Conservation (phyloP, 2,797 vertebrate species). For the Chaetodon trifasciatus region DNA sequence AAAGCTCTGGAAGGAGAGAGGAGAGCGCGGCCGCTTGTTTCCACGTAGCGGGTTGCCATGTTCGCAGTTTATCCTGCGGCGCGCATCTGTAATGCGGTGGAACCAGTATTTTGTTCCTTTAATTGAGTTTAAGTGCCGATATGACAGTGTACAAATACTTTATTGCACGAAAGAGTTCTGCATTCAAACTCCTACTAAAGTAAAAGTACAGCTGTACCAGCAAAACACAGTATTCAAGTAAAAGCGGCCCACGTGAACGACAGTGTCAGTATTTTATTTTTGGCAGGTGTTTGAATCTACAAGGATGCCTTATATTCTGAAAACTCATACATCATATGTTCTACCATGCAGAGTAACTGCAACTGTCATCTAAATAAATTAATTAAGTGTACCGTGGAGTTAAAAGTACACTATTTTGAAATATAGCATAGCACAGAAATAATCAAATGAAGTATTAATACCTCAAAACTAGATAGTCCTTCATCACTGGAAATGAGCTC, state of each 20-base stretch:
- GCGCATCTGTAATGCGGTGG: background rate
- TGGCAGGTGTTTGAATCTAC: background rate
- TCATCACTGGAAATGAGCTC: too few relatives aligned
- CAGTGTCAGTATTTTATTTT: background rate
- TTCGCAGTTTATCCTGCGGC: background rate
- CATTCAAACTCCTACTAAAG: background rate
- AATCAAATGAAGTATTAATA: too few relatives aligned
- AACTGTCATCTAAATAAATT: background rate
- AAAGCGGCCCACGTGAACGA: background rate
- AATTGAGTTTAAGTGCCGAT: background rate
- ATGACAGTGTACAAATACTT: background rate
- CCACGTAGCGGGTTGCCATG: constrained; percentile 56
- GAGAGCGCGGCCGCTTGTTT: background rate
- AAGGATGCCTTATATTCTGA: background rate
- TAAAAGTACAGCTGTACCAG: background rate
- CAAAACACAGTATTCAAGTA: too few relatives aligned
- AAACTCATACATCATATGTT: background rate
- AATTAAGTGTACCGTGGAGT: too few relatives aligned
- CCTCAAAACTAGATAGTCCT: too few relatives aligned
- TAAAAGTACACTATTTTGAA: background rate
- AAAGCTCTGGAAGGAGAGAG: constrained; percentile 53
- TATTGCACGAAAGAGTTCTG: background rate
- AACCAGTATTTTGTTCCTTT: background rate
- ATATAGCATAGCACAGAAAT: background rate
- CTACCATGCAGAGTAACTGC: background rate